Percentiles rank a stretch among this genome's conserved stretches.
Conservation (phyloP, 92 coral and sea anemone genomes). For the Parazoanthus swiftii region DNA sequence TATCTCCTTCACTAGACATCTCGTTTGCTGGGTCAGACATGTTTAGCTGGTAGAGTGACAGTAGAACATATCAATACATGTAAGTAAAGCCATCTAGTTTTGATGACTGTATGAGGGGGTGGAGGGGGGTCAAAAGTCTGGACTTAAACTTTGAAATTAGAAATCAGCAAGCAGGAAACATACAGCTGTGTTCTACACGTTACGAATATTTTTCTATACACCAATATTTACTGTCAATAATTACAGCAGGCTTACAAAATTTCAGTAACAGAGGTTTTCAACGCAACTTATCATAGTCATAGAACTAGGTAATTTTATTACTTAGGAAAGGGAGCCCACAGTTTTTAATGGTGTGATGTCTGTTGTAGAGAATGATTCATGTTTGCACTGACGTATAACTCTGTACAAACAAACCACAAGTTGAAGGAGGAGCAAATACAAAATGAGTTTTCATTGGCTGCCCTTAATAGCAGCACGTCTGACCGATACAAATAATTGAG, state of each 20-base stretch:
- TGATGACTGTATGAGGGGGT: too few species aligned
- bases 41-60: neutral
- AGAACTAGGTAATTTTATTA: neutral
- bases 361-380: neutral
- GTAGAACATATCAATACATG: neutral
- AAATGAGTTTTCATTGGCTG: neutral
- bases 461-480: neutral
- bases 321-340: neutral
- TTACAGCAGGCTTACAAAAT: neutral
- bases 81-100: neutral
- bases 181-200: too few species aligned
- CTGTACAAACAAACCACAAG: neutral
- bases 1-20: conserved; percentile 75
- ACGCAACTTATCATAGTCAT: too few species aligned
- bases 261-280: neutral
- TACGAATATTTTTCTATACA: too few species aligned
- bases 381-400: neutral
- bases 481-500: neutral
- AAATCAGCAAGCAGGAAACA: too few species aligned
- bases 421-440: neutral
- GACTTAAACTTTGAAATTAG: too few species aligned
- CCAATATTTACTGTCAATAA: too few species aligned
- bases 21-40: conserved; percentile 69
- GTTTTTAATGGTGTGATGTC: too few species aligned
- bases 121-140: too few species aligned